These are phyloP conservation scores for Patella ulyssiponensis DNA, from an alignment of 2,888 invertebrate genomes.

Conservation along the genomic window DNA sequence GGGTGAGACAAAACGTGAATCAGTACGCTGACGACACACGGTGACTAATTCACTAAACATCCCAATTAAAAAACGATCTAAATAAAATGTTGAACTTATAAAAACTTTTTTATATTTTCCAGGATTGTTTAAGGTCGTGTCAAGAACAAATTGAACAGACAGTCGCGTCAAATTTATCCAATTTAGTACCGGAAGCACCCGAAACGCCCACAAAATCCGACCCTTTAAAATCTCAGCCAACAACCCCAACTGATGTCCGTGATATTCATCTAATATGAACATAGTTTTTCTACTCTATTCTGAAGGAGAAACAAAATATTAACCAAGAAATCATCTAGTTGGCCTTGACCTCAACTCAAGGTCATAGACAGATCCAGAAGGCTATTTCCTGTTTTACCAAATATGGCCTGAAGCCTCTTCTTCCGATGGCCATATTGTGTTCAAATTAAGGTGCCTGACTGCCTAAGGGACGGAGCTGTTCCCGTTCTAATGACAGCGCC, in stretches of 20 bases:
- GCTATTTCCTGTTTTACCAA: not conserved
- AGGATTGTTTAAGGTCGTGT: constrained; percentile 69
- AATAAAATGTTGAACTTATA: too few relatives aligned
- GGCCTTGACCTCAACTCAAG: not conserved
- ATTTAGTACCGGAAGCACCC: constrained; percentile 38
- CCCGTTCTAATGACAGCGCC: not conserved
- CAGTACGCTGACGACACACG: too few relatives aligned
- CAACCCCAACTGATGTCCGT: constrained; percentile 85
- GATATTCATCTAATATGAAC: too few relatives aligned
- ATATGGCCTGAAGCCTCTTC: not conserved
- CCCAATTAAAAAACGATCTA: too few relatives aligned
- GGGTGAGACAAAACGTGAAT: too few relatives aligned
- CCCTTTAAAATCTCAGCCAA: constrained; percentile 74
- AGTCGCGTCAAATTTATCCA: constrained; percentile 61
- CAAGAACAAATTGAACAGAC: constrained; percentile 70
- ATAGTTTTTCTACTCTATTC: too few relatives aligned
- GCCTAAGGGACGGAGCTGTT: not conserved
- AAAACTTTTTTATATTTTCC: constrained; percentile 32
- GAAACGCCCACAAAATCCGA: constrained; percentile 38
- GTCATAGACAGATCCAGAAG: not conserved
- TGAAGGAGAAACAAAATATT: too few relatives aligned
- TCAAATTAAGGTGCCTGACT: not conserved
- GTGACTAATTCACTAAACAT: too few relatives aligned
- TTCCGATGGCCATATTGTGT: constrained; percentile 5
- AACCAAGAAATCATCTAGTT: not conserved